These are phyloP conservation scores for Pachydiplax longipennis DNA, from an alignment of 2,888 invertebrate genomes.

Conservation along the genomic window DNA sequence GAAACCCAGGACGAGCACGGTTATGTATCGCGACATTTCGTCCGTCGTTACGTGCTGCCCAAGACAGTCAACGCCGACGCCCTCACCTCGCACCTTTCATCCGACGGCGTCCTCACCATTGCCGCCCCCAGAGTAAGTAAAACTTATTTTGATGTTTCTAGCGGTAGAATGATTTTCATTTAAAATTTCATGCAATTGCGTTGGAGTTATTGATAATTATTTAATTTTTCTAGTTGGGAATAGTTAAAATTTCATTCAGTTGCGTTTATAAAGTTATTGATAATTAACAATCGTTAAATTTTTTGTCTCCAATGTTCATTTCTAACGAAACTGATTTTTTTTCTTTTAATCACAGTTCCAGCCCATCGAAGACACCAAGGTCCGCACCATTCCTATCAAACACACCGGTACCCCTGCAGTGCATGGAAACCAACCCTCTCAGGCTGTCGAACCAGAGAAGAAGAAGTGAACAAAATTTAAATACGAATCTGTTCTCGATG, in stretches of 20 bases:
- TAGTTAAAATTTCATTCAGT: background rate
- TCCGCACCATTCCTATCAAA: background rate
- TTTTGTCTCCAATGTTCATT: background rate
- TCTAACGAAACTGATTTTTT: background rate
- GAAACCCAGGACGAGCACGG: constrained; percentile 63
- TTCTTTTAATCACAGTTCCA: background rate
- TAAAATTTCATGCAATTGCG: background rate
- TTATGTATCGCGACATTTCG: constrained; percentile 61
- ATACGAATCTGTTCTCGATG: no score
- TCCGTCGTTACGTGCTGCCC: constrained; percentile 61
- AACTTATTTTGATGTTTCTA: background rate
- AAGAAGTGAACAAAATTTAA: background rate
- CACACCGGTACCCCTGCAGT: background rate
- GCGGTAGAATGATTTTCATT: background rate
- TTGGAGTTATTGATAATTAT: background rate
- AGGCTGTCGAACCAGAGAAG: background rate
- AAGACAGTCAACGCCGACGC: constrained; percentile 57
- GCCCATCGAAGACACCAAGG: background rate
- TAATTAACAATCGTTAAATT: no score
- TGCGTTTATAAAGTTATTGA: background rate
- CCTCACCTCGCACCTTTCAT: constrained; percentile 57
- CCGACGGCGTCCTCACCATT: constrained; percentile 58
- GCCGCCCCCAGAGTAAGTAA: constrained; percentile 54
- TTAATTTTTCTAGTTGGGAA: no score
- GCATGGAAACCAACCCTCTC: background rate